phyloP scores from a whole-genome alignment of 2,113 vertebrate species.

The Damaliscus lunatus region DNA sequence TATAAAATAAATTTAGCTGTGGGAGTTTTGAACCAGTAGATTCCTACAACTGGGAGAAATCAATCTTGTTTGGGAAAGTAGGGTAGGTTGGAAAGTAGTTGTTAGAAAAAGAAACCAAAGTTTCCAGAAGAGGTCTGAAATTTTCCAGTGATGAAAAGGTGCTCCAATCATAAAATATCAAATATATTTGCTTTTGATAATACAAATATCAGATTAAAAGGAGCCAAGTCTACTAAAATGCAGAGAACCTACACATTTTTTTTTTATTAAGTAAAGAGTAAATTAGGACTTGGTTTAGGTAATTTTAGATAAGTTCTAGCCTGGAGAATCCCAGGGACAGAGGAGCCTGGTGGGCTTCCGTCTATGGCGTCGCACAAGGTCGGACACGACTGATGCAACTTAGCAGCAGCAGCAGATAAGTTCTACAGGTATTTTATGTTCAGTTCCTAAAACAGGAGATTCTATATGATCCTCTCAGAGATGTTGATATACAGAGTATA shows the following conservation, averaged over 20 bases:
- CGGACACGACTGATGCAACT: fast-evolving
- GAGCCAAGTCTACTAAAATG: neutral
- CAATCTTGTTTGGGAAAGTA: conserved; percentile 38
- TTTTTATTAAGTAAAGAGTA: neutral
- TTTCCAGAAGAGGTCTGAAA: neutral
- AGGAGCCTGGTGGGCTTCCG: no score
- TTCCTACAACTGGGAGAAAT: neutral
- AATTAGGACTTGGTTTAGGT: neutral
- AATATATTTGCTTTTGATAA: neutral
- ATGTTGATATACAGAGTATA: neutral
- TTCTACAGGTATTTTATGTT: neutral
- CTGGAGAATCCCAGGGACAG: no score
- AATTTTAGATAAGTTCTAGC: neutral
- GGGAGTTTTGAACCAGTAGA: neutral
- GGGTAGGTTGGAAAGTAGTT: neutral
- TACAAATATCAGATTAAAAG: conserved; percentile 23
- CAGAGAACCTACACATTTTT: neutral
- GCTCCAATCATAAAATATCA: neutral
- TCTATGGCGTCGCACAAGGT: no score
- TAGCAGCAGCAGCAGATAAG: neutral
- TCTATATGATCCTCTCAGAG: neutral
- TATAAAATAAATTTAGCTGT: neutral
- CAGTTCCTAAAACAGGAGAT: neutral
- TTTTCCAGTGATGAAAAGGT: neutral
- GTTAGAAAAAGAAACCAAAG: neutral